phyloP scores from a whole-genome alignment of 2,797 vertebrate genomes.

The Masticophis lateralis region DNA sequence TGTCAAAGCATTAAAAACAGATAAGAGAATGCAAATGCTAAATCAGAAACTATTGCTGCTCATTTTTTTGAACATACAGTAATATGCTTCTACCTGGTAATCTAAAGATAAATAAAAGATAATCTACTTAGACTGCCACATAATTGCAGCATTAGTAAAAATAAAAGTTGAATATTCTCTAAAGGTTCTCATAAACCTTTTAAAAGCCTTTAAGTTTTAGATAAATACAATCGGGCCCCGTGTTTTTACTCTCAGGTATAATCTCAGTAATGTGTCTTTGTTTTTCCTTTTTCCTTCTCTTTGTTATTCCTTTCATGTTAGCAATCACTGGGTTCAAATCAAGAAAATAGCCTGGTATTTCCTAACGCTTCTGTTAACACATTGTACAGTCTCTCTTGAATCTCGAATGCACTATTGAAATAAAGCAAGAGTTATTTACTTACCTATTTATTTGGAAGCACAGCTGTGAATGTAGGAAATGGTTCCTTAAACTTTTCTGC shows the following conservation, averaged over 20 bases:
- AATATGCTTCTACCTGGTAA: neutral
- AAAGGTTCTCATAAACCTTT: constrained; percentile 20
- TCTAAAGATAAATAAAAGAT: neutral
- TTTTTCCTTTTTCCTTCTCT: neutral
- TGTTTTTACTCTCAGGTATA: neutral
- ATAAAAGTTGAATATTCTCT: constrained; percentile 20
- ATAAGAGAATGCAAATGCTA: neutral
- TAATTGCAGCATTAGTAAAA: constrained; percentile 33
- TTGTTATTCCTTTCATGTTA: neutral
- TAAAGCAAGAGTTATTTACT: neutral
- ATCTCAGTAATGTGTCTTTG: constrained; percentile 5
- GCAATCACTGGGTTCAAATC: neutral
- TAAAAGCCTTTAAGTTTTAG: constrained; percentile 34
- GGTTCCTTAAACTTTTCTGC: neutral
- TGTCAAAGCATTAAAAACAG: neutral
- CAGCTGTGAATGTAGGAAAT: neutral
- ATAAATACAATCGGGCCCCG: constrained; percentile 13
- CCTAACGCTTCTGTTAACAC: neutral
- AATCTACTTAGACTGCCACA: constrained; percentile 9
- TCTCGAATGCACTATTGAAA: neutral
- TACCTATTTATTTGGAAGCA: neutral
- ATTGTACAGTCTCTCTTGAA: neutral
- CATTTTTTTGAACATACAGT: neutral
- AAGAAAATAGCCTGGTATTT: neutral
- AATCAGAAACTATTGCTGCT: neutral